phyloP scores from a whole-genome alignment of 1,140 invertebrate species.

The Scaptomyza hsui region DNA sequence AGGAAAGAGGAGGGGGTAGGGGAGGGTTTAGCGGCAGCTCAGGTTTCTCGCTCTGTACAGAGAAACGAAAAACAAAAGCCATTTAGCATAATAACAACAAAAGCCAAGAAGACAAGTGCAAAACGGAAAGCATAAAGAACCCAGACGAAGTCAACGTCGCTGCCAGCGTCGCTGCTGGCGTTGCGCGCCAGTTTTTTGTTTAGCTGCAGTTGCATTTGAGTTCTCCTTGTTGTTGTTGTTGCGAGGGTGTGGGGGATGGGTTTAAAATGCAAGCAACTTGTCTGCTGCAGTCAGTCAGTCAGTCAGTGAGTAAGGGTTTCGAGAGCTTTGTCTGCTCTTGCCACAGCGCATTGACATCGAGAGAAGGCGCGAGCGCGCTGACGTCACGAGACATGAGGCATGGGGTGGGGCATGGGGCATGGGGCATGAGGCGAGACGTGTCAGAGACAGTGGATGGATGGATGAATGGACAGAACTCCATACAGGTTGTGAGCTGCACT shows the following conservation, averaged over 20 bases:
- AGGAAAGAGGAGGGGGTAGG: not conserved
- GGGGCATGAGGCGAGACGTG: constrained; percentile 6
- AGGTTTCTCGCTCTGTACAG: constrained; percentile 22
- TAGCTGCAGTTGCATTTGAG: constrained; percentile 20
- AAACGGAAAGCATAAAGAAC: constrained; percentile 70
- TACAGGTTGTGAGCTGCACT: constrained; percentile 36
- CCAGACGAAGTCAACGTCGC: constrained; percentile 62
- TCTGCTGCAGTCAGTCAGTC: constrained; percentile 37
- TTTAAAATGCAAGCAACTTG: constrained; percentile 26
- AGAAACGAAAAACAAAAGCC: constrained; percentile 67
- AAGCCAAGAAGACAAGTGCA: constrained; percentile 69
- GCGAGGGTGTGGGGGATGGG: constrained; percentile 6
- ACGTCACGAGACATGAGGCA: constrained; percentile 34
- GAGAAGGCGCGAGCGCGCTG: constrained; percentile 16
- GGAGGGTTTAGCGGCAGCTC: constrained; percentile 8
- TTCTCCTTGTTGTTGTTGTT: constrained; percentile 18
- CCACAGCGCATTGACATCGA: constrained; percentile 45
- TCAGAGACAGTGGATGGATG: constrained; percentile 7
- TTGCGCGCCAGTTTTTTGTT: constrained; percentile 38
- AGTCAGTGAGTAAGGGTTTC: not conserved
- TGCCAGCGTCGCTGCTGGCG: constrained; percentile 7
- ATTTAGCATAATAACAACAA: constrained; percentile 73
- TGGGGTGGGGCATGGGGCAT: too few relatives aligned
- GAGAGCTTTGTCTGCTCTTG: constrained; percentile 13
- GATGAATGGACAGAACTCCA: constrained; percentile 19